A percentile compares a stretch with the other conserved stretches of the same genome.
These are phyloP conservation scores for Bubalus kerabau DNA, from an alignment of 2,113 vertebrate genomes.

Conservation along the genomic window DNA sequence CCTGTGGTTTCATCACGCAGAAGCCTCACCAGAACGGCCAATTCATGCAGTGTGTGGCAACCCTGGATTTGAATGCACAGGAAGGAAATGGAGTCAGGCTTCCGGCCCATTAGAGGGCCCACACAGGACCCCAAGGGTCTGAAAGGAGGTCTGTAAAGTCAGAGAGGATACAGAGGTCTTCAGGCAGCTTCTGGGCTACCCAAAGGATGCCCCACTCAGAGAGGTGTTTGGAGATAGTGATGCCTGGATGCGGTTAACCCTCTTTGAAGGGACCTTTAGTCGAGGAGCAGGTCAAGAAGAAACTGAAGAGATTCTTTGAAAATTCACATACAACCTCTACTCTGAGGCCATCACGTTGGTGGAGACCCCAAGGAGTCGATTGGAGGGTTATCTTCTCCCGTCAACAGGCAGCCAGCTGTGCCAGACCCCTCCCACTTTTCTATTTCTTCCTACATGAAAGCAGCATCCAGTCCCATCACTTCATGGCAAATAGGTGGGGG, in stretches of 20 bases:
- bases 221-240: background rate
- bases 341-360: background rate
- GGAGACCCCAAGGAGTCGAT: background rate
- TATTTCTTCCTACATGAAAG: background rate
- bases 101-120: rapidly evolving
- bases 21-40: background rate
- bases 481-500: background rate
- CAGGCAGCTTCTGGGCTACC: background rate
- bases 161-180: background rate
- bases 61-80: background rate
- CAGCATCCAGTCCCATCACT: background rate
- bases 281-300: background rate
- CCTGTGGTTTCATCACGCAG: background rate
- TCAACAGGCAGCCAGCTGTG: background rate
- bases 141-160: background rate
- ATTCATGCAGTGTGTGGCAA: background rate
- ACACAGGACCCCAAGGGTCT: background rate
- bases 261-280: background rate
- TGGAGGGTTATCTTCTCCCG: background rate
- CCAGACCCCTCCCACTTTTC: background rate
- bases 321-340: background rate
- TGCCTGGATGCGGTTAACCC: background rate
- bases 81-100: background rate
- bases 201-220: background rate
- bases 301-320: background rate